phyloP scores from a whole-genome alignment of 2,113 vertebrate genomes.

The Phaetusa simplex region DNA sequence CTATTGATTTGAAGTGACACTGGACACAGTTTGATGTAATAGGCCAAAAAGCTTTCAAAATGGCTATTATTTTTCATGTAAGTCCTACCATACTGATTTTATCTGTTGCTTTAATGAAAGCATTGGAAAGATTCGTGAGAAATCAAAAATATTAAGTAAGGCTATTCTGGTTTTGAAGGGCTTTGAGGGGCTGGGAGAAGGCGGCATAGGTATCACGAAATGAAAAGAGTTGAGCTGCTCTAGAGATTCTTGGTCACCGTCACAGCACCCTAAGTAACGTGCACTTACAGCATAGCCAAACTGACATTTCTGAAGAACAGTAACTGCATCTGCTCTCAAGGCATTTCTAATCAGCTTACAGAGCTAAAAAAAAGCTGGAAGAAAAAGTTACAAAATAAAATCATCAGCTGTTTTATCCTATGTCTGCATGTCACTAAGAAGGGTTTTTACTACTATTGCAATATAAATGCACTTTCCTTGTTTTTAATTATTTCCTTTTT shows the following conservation, averaged over 20 bases:
- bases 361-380: background rate
- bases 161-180: background rate
- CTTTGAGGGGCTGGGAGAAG: background rate
- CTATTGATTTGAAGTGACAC: background rate
- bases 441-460: background rate
- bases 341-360: background rate
- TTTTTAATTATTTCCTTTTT: background rate
- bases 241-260: background rate
- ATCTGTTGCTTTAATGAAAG: background rate
- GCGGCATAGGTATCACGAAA: background rate
- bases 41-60: background rate
- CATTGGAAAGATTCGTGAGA: background rate
- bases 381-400: background rate
- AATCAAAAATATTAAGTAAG: background rate
- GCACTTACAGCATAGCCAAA: background rate
- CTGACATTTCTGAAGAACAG: background rate
- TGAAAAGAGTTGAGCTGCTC: background rate
- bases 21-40: background rate
- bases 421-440: background rate
- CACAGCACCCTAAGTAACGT: background rate
- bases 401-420: background rate
- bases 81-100: background rate
- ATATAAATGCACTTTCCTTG: background rate
- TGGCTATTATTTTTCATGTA: background rate
- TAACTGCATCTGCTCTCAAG: background rate